Evolutionary conservation across 2,797 vertebrate species (phyloP), one percentile per base, ranked within the genome.

Genomic region (Gephyroberyx darwinii): DNA sequence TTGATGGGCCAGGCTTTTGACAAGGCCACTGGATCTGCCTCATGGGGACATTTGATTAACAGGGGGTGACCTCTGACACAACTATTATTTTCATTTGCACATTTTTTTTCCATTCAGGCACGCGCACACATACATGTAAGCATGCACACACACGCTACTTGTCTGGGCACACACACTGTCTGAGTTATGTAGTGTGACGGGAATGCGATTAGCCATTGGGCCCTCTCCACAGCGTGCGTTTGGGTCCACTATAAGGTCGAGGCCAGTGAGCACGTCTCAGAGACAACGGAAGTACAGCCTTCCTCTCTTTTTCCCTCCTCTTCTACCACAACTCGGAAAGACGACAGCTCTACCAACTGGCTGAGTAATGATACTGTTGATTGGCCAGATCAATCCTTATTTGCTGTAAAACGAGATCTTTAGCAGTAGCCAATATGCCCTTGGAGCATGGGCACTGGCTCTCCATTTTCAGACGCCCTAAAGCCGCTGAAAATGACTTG

Each of bases 1-100:
- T 69, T 56, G 65, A 56, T 8, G 51, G 67, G 75, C 65, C 81
- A 60, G 59, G 63, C 8, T 78, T 87, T 84, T 84, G 71, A 88
- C 84, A 88, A 89, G 88, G 83, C 75, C 75, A 58, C 61, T 72
- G 63, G 71, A 71, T 64, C 47, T 84, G 75, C 50, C 63, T 81
- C 59, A 39, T 3, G 14, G 65, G 31, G 1, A 71, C 73, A 68
- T 81, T 86, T 85, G 67, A 86, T 80, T 85, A 82, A 73, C 67
- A 51, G 55, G 59, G 26, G n/a, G 45, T 63, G 71, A 87, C 84
- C 82, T 81, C 59, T 88, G 79, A 84, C 77, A 72, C 43, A 9
- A 16, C 48, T 37, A 30, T 54, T 22, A 41, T n/a, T 54, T 54
- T 54, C 37, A 26, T 39, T 17, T 30, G 14, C 35, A 31, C 52